phyloP scores from a whole-genome alignment of 2,113 vertebrate genomes.

The Scomber colias region DNA sequence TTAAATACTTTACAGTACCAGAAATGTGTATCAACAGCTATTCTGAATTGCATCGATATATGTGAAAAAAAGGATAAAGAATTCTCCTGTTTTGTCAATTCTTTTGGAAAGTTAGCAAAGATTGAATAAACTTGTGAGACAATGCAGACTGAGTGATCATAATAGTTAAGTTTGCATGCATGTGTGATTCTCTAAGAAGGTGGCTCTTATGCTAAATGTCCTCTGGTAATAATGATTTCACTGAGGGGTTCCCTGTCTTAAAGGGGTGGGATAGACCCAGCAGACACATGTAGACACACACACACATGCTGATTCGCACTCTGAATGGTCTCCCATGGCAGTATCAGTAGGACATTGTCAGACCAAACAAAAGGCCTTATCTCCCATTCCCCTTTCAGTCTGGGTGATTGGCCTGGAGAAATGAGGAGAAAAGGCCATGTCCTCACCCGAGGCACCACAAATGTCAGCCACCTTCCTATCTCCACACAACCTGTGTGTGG shows the following conservation, averaged over 20 bases:
- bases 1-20: no score
- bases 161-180: neutral
- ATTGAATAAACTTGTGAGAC: no score
- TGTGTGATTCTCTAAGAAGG: slow-evolving; percentile 6
- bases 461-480: slow-evolving; percentile 88
- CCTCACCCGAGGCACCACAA: slow-evolving; percentile 88
- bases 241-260: slow-evolving; percentile 62
- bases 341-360: slow-evolving; percentile 91
- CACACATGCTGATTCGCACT: slow-evolving; percentile 27
- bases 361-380: slow-evolving; percentile 92
- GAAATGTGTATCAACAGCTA: no score
- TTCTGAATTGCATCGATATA: no score
- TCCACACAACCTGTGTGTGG: slow-evolving; percentile 47
- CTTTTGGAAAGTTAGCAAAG: no score
- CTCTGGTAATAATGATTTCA: slow-evolving; percentile 46
- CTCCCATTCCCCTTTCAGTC: slow-evolving; percentile 89
- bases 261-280: slow-evolving; percentile 33
- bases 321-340: slow-evolving; percentile 63
- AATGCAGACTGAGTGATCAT: neutral
- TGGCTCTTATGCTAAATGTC: slow-evolving; percentile 38
- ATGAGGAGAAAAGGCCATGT: slow-evolving; percentile 89
- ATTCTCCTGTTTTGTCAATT: no score
- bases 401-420: slow-evolving; percentile 91
- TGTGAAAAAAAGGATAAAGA: no score
- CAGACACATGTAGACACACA: slow-evolving; percentile 28